Percentiles rank a stretch among this genome's conserved stretches.
phyloP scores from a whole-genome alignment of 2,113 vertebrate genomes.

The Malurus cyaneus region DNA sequence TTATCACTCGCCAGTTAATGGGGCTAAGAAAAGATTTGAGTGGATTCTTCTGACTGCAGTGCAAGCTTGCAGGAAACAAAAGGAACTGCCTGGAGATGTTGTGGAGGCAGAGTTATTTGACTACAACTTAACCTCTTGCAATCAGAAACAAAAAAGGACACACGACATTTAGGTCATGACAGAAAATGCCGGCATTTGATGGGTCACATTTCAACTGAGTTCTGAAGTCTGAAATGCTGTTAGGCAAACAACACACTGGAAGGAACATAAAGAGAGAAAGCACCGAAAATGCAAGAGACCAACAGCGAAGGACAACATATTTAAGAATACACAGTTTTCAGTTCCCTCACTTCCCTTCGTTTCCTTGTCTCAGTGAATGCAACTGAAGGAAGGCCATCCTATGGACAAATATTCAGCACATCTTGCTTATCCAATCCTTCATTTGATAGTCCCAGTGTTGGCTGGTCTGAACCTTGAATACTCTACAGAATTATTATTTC shows the following conservation, averaged over 20 bases:
- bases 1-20: constrained; percentile 49
- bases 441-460: not conserved
- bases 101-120: not conserved
- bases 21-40: constrained; percentile 61
- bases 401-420: not conserved
- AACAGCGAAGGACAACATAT: not conserved
- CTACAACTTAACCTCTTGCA: constrained; percentile 31
- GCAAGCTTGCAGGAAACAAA: not conserved
- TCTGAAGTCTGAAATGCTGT: not conserved
- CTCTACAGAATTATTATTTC: not conserved
- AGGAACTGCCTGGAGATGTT: not conserved
- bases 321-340: not conserved
- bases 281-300: not conserved
- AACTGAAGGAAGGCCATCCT: not conserved
- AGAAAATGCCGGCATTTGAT: not conserved
- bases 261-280: not conserved
- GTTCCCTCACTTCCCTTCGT: not conserved
- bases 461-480: not conserved
- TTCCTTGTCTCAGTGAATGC: not conserved
- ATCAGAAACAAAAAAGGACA: constrained; percentile 3
- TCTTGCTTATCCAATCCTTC: not conserved
- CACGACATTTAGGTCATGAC: not conserved
- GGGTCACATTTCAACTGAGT: not conserved
- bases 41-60: constrained; percentile 25
- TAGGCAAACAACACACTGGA: not conserved